Conservation (phyloP, 2,888 invertebrate species). For the Cephus runcator region DNA sequence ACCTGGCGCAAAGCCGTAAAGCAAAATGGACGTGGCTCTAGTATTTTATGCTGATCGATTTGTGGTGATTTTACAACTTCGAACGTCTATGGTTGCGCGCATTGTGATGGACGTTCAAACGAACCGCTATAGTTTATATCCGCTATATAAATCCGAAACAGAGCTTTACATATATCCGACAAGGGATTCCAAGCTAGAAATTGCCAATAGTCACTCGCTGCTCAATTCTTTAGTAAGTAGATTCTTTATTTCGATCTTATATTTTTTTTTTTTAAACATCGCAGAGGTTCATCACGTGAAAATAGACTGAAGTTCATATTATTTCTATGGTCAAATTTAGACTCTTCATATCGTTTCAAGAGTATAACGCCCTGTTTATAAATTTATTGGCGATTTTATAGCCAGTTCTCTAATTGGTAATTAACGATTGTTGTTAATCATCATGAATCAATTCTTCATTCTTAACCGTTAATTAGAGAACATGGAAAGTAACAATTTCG, state of each 20-base stretch:
- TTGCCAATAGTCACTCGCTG: not conserved
- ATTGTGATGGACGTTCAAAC: conserved; percentile 51
- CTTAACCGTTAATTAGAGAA: not conserved
- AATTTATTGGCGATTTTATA: not conserved
- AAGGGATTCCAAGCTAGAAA: conserved; percentile 3
- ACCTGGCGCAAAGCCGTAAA: conserved; percentile 49
- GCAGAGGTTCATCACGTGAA: not conserved
- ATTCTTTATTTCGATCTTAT: not conserved
- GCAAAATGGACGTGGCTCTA: conserved; percentile 48
- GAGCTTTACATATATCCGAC: conserved; percentile 52
- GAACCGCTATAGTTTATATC: conserved; percentile 57
- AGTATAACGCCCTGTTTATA: not conserved
- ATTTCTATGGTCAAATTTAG: not conserved
- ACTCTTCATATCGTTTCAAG: not conserved
- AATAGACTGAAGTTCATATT: not conserved
- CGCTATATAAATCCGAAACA: conserved; percentile 48
- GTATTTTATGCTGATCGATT: conserved; percentile 61
- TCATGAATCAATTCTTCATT: not conserved
- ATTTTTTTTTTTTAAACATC: not conserved
- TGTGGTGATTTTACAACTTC: conserved; percentile 63
- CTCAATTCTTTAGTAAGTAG: not conserved
- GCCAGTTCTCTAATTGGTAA: not conserved
- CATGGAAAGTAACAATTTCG: not conserved
- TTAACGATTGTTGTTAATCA: not conserved
- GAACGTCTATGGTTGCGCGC: conserved; percentile 47